These are phyloP conservation scores for Prinia subflava DNA, from an alignment of 2,113 vertebrate species.

Conservation along the genomic window DNA sequence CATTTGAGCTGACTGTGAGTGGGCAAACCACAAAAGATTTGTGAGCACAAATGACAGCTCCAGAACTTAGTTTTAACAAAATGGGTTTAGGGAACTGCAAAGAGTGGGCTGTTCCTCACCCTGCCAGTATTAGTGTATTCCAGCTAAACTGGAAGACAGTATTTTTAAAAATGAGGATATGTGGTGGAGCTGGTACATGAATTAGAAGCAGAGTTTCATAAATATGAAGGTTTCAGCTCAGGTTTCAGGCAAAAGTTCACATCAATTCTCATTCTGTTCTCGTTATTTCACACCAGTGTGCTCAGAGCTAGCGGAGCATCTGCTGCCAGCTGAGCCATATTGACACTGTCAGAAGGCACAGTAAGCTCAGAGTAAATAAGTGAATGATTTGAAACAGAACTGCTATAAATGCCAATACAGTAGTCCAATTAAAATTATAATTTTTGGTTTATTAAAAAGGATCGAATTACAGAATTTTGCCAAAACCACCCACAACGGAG, in stretches of 20 bases:
- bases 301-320: conserved; percentile 21
- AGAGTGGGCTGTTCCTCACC: background rate
- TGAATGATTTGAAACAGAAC: conserved; percentile 32
- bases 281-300: conserved; percentile 1
- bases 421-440: no score
- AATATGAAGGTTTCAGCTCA: background rate
- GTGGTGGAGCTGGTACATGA: background rate
- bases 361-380: conserved; percentile 40
- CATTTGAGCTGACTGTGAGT: background rate
- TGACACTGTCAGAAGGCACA: conserved; percentile 40
- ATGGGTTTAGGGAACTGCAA: background rate
- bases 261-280: background rate
- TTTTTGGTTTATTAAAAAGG: no score
- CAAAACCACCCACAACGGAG: no score
- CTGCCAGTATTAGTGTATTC: background rate
- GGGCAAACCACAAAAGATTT: background rate
- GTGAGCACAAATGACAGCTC: background rate
- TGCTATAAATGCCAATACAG: no score
- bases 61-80: background rate
- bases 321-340: conserved; percentile 41
- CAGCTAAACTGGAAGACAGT: background rate
- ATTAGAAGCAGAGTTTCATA: background rate
- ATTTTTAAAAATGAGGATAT: background rate
- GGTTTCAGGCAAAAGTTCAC: conserved; percentile 9
- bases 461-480: no score